phyloP scores from a whole-genome alignment of 2,797 vertebrate species.

The Melanotaenia pygmaea region DNA sequence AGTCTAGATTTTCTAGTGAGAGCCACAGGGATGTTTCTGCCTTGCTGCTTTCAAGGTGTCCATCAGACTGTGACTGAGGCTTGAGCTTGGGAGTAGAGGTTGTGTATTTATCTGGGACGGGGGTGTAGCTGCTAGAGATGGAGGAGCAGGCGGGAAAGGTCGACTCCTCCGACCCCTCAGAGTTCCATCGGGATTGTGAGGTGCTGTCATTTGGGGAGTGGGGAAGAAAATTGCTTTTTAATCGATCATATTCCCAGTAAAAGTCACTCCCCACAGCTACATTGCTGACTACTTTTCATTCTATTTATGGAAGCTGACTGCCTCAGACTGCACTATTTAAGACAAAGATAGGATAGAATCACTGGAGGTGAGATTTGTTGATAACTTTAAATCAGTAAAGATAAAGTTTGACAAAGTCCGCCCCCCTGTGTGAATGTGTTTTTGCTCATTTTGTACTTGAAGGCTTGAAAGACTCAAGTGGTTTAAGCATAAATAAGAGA shows the following conservation, averaged over 20 bases:
- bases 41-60: conserved; percentile 47
- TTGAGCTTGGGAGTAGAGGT: conserved; percentile 4
- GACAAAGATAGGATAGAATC: background rate
- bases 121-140: conserved; percentile 10
- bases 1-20: conserved; percentile 49
- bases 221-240: conserved; percentile 75
- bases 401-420: conserved; percentile 5
- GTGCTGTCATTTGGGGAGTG: conserved; percentile 55
- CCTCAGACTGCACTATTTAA: conserved; percentile 4
- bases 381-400: conserved; percentile 36
- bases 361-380: conserved; percentile 18
- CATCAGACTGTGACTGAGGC: conserved; percentile 64
- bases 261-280: conserved; percentile 55
- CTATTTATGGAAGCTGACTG: conserved; percentile 58
- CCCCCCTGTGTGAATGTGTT: conserved; percentile 7
- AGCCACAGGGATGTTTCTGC: conserved; percentile 42
- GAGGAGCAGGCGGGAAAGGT: conserved; percentile 16
- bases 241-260: conserved; percentile 73
- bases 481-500: conserved; percentile 26
- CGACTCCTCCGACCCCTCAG: conserved; percentile 33
- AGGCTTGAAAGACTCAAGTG: conserved; percentile 24
- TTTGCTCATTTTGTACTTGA: conserved; percentile 46
- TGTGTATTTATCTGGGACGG: background rate
- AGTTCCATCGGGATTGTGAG: conserved; percentile 46
- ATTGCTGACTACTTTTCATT: conserved; percentile 33